Evolutionary conservation across 2,888 invertebrate species (phyloP).

Genomic region (Acanthosepion lycidas): DNA sequence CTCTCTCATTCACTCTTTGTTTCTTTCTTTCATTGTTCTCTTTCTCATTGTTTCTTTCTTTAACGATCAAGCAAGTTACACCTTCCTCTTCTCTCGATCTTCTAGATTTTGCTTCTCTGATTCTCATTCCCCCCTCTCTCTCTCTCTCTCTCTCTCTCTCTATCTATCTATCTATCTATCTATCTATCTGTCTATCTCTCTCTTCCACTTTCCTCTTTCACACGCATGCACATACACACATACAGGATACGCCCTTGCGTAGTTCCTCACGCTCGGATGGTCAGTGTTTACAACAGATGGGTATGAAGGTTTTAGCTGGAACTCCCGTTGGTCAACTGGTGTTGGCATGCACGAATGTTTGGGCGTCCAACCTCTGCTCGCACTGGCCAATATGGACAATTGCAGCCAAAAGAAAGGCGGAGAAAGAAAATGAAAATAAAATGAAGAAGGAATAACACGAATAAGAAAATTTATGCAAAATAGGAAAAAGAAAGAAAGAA

Average conservation of each 20-base stretch:
- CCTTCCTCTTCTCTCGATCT: not conserved
- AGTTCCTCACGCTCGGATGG: not conserved
- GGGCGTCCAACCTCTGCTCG: not conserved
- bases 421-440: not conserved
- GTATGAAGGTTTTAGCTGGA: not conserved
- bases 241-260: not conserved
- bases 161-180: too few relatives aligned
- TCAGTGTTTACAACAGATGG: conserved; percentile 20
- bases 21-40: not conserved
- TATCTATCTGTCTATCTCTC: too few relatives aligned
- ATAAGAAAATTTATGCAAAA: not conserved
- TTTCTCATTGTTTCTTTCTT: not conserved
- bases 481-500: not conserved
- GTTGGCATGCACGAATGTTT: not conserved
- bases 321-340: conserved; percentile 33
- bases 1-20: accelerated
- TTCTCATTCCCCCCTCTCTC: not conserved
- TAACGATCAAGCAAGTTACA: not conserved
- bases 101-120: not conserved
- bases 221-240: not conserved
- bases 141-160: not conserved
- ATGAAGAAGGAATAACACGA: not conserved
- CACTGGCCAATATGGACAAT: not conserved
- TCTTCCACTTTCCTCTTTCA: not conserved
- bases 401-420: not conserved